Percentiles rank a stretch among this genome's conserved stretches.
Evolutionary conservation across 2,797 vertebrate species (phyloP).

Genomic region (Amniataba percoides): DNA sequence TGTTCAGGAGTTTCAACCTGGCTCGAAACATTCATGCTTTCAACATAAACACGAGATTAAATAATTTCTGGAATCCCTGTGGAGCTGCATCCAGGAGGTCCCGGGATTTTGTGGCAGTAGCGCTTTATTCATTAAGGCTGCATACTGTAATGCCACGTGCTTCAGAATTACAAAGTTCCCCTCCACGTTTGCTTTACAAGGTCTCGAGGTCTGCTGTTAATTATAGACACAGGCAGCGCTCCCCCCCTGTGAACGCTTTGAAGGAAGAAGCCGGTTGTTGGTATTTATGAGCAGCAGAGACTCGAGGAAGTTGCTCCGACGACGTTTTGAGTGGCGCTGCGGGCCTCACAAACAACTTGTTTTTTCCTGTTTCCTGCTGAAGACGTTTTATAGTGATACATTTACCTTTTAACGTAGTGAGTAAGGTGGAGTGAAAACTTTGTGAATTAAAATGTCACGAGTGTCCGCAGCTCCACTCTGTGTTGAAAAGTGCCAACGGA

Average conservation of each 20-base stretch:
- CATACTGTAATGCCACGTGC: constrained; percentile 46
- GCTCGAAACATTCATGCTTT: constrained; percentile 1
- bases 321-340: constrained; percentile 30
- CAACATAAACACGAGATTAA: constrained; percentile 4
- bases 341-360: constrained; percentile 37
- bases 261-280: constrained; percentile 57
- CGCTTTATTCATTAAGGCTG: constrained; percentile 20
- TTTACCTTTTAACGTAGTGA: background rate
- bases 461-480: background rate
- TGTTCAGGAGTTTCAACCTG: background rate
- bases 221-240: constrained; percentile 52
- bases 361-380: constrained; percentile 25
- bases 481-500: constrained; percentile 12
- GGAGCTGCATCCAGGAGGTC: constrained; percentile 5
- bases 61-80: constrained; percentile 2
- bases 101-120: background rate
- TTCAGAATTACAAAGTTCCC: constrained; percentile 55
- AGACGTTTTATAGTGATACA: constrained; percentile 3
- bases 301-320: constrained; percentile 28
- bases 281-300: constrained; percentile 66
- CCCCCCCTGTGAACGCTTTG: constrained; percentile 44
- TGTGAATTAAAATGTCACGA: constrained; percentile 13
- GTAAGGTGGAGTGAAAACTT: constrained; percentile 22
- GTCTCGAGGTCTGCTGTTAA: constrained; percentile 65
- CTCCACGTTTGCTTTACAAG: constrained; percentile 60